Base-by-base conservation (phyloP, 1,140 invertebrate species). In the Cydia fagiglandana region DNA sequence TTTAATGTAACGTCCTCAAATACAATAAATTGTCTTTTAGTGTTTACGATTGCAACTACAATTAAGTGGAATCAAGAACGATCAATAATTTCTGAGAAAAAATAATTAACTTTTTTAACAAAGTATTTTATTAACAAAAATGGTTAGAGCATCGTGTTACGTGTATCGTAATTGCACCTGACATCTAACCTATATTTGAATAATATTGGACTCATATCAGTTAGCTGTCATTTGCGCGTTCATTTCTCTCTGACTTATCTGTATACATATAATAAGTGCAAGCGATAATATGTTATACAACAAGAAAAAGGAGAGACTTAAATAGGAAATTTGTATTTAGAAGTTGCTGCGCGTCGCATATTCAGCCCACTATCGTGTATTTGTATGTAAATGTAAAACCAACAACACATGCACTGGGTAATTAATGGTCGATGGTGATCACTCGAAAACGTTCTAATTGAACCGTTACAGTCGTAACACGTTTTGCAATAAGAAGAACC, bases 1-100 rank as follows among this genome's bases (percentile, higher is more conserved):
- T 76, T 61, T 64, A 53, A 56, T 41, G 7, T 38, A 15, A 61
- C n/a, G 56, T 61, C 20, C 56, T 61, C 56, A 10, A 61, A 61
- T 61, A 61, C 10, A 61, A 24, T 24, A 61, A 61, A 61, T 24
- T 24, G 20, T 20, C 20, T 20, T 12, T 24, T 17, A 6, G 4
- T 56, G 53, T 56, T 56, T 53, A 53, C 15, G 53, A 56, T 56
- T 56, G 4, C 7, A 41, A 41, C 7, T 9, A 2, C 34, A 41
- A 9, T 0, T 41, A 10, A 41, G 13, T 15, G 47, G 47, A 50
- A 15, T 50, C 38, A 10, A 41, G 38, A 41, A 9, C 38, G 38
- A 41, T 50, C 47, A 15, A 50, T 13, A 50, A 15, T 50, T 13
- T 50, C 12, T 15, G 7, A 10, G 10, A 10, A 10, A 41, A 41